These are phyloP conservation scores for Drosophila asahinai DNA, from an alignment of 1,140 invertebrate genomes.

Conservation along the genomic window DNA sequence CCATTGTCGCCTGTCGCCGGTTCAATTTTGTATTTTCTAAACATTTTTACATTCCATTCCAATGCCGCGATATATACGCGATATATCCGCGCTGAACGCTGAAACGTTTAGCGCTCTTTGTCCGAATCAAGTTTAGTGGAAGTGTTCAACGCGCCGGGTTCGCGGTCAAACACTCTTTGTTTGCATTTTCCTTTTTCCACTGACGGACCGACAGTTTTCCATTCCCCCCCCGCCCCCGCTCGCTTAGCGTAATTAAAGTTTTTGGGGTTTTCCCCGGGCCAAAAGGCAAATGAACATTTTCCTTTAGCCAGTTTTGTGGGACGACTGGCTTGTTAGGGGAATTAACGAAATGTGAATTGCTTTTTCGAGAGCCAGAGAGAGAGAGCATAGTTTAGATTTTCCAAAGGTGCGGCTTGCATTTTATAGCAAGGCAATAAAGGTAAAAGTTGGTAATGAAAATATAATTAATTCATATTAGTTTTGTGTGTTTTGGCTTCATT, in stretches of 20 bases:
- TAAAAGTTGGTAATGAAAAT: slow-evolving; percentile 17
- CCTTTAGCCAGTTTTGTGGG: slow-evolving; percentile 6
- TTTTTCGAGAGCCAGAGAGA: slow-evolving; percentile 1
- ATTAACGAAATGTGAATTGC: slow-evolving; percentile 38
- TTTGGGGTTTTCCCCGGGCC: slow-evolving; percentile 50
- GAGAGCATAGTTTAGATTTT: slow-evolving; percentile 1
- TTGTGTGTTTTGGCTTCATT: slow-evolving; percentile 1
- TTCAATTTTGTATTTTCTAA: slow-evolving; percentile 74
- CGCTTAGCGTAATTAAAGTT: slow-evolving; percentile 78
- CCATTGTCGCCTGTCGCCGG: slow-evolving; percentile 57
- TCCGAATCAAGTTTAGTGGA: slow-evolving; percentile 74
- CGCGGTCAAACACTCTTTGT: slow-evolving; percentile 63
- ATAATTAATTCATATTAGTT: slow-evolving; percentile 13
- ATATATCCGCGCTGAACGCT: slow-evolving; percentile 44
- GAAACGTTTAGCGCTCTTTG: slow-evolving; percentile 64
- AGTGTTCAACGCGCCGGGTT: slow-evolving; percentile 37
- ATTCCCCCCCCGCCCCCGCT: slow-evolving; percentile 47
- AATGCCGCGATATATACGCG: background rate
- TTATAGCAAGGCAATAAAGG: slow-evolving; percentile 1
- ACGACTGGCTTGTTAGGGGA: slow-evolving; percentile 18
- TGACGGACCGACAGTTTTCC: slow-evolving; percentile 9
- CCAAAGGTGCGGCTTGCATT: slow-evolving; percentile 11
- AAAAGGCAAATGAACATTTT: slow-evolving; percentile 39
- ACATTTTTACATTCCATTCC: slow-evolving; percentile 62
- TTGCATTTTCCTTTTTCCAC: slow-evolving; percentile 43